Evolutionary conservation across 2,113 vertebrate genomes (phyloP), one percentile per base, ranked within the genome.

Genomic region (Hemichromis elongatus): DNA sequence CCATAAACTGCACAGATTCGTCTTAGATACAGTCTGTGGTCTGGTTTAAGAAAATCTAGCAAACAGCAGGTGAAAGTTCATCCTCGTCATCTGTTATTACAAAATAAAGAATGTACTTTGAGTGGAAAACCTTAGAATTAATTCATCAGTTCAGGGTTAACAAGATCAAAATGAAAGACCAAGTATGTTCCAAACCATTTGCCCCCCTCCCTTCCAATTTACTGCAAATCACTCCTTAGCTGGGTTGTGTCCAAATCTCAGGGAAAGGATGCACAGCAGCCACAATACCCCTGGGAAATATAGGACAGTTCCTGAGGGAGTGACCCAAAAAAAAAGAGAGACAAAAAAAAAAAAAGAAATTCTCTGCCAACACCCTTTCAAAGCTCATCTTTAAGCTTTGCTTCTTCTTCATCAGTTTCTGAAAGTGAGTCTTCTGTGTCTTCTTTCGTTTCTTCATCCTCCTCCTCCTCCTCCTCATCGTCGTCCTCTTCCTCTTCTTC

Each of bases 221-320:
- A 90, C 84, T 87, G 84, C 79, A 88, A 85, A 80, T 85, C 56
- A 85, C 63, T 81, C 77, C 68, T 45, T 81, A 89, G 53, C 61
- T 78, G 59, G 80, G 77, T 83, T 75, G 66, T 83, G 89, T 93
- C 91, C 90, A 45, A 28, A 70, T 93, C 87, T 87, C 92, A 94
- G 91, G 92, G 92, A 92, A 92, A 93, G 94, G 94, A 95, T 95
- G 95, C 94, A 95, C 94, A 94, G 94, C 95, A 95, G 93, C 93
- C 95, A 94, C 86, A 87, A 92, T 86, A 91, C 59, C 93, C 95
- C 94, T 90, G 92, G 86, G 75, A 92, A 81, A 89, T 45, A 88
- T 30, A 77, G 82, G 86, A 92, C 92, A 93, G 85, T 89, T 87
- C 87, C 88, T 92, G 81, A 68, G 66, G 83, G 87, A 82, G 87